Conservation (phyloP, 2,113 vertebrate species). For the Hippocampus abdominalis region DNA sequence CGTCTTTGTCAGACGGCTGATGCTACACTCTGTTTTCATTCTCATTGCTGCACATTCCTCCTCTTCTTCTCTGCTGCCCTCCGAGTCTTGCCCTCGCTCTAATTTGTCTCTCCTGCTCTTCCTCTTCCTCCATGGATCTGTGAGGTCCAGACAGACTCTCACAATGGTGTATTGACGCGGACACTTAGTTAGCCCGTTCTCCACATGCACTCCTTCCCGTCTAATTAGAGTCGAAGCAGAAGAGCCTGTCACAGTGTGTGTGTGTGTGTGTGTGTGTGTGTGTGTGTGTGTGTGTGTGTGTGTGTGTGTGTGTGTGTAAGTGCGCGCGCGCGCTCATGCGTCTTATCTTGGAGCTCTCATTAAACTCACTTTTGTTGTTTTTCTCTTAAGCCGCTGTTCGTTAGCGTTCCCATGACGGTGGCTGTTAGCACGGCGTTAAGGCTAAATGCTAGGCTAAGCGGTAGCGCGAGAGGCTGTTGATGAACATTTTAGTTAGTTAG, state of each 20-base stretch:
- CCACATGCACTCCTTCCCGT: conserved; percentile 60
- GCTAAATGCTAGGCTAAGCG: conserved; percentile 65
- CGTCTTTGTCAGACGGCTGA: conserved; percentile 11
- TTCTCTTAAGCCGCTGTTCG: conserved; percentile 60
- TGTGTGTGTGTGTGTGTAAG: no score
- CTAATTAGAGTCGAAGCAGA: conserved; percentile 62
- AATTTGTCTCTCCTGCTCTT: conserved; percentile 40
- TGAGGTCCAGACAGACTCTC: conserved; percentile 41
- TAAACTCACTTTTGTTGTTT: conserved; percentile 73
- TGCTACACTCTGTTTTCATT: conserved; percentile 21
- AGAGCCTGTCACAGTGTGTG: conserved; percentile 34
- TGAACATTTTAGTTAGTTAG: conserved; percentile 47
- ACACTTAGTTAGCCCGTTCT: conserved; percentile 63
- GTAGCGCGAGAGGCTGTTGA: conserved; percentile 26
- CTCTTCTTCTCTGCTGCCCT: conserved; percentile 22
- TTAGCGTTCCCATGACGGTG: conserved; percentile 69
- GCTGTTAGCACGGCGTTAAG: conserved; percentile 53
- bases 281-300: conserved; percentile 23
- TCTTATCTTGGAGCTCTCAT: conserved; percentile 74
- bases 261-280: conserved; percentile 13
- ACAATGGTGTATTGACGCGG: conserved; percentile 59
- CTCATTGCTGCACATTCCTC: conserved; percentile 25
- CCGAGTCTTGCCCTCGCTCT: conserved; percentile 30
- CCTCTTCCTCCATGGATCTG: conserved; percentile 19
- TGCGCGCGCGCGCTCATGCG: background rate